These are phyloP conservation scores for Hystrix brachyura DNA, from an alignment of 2,113 vertebrate genomes.

Conservation along the genomic window DNA sequence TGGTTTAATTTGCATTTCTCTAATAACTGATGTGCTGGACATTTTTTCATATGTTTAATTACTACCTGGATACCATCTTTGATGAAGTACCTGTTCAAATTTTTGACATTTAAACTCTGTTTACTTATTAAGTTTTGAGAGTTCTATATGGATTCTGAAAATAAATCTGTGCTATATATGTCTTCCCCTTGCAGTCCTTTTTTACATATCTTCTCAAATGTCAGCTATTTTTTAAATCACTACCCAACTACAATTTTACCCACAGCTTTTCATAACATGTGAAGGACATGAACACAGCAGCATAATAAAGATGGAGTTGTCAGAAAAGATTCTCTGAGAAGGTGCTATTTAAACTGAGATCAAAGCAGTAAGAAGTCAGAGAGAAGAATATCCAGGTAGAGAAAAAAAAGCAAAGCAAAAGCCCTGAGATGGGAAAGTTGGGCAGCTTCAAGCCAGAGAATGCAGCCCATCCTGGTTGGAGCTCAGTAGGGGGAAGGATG, in stretches of 20 bases:
- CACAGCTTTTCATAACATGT: background rate
- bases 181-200: background rate
- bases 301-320: background rate
- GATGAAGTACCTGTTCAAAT: background rate
- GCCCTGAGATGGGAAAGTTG: background rate
- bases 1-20: background rate
- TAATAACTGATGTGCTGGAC: background rate
- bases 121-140: slow-evolving; percentile 45
- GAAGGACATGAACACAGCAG: background rate
- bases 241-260: background rate
- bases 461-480: background rate
- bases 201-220: slow-evolving; percentile 38
- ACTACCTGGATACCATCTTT: background rate
- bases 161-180: background rate
- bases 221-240: background rate
- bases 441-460: background rate
- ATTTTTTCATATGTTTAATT: slow-evolving; percentile 43
- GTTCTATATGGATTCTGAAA: slow-evolving; percentile 41
- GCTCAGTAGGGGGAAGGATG: background rate
- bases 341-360: slow-evolving; percentile 1
- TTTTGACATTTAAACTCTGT: slow-evolving; percentile 6
- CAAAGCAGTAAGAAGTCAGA: background rate
- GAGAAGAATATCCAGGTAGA: background rate
- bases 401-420: slow-evolving; percentile 15
- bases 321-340: background rate